Evolutionary conservation across 2,888 invertebrate genomes (phyloP).

Genomic region (Troides helena): DNA sequence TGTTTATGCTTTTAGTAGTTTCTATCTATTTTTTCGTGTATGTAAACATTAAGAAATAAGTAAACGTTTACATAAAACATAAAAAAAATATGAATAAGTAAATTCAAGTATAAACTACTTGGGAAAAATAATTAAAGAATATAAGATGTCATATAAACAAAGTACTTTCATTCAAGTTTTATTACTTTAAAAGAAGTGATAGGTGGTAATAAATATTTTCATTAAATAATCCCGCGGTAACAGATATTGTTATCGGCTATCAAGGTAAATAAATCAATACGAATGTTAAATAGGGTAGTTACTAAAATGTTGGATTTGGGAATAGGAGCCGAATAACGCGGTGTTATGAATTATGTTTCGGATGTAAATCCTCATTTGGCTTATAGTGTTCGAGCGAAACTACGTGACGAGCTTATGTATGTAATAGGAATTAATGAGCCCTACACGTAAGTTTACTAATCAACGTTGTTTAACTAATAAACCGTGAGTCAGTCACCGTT

Average conservation of each 20-base stretch:
- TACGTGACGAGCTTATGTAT: constrained; percentile 2
- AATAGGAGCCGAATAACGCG: neutral
- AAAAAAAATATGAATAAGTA: no score
- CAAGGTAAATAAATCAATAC: constrained; percentile 1
- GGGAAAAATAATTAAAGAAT: no score
- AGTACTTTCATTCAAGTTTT: no score
- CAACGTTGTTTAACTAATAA: neutral
- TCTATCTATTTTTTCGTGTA: no score
- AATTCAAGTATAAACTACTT: no score
- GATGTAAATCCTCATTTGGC: constrained; percentile 4
- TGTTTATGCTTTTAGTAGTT: no score
- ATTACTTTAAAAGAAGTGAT: no score
- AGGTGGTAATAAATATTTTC: neutral
- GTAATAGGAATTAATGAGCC: constrained; percentile 6
- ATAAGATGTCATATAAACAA: no score
- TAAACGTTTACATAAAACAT: no score
- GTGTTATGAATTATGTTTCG: constrained; percentile 4
- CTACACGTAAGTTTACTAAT: constrained; percentile 1
- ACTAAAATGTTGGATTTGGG: neutral
- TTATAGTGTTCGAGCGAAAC: constrained; percentile 3
- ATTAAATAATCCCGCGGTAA: neutral
- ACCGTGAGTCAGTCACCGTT: neutral
- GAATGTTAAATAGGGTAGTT: neutral
- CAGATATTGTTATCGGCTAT: neutral
- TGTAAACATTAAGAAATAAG: no score